Conservation (phyloP, 2,797 vertebrate species). For the Thalassophryne amazonica region DNA sequence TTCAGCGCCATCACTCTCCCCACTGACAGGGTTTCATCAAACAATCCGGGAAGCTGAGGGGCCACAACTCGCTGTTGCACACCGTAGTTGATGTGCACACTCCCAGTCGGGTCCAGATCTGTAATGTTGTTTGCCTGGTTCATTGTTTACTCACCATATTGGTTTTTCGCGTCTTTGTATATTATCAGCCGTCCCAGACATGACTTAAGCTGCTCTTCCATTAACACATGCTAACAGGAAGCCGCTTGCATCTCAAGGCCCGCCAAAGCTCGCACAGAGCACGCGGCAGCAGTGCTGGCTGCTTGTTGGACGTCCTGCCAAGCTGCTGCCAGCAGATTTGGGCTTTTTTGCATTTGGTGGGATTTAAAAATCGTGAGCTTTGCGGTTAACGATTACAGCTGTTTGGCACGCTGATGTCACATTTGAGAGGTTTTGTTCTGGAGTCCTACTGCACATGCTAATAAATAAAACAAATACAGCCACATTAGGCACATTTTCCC, state of each 20-base stretch:
- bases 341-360: conserved; percentile 29
- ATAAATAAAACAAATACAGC: conserved; percentile 16
- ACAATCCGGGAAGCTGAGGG: conserved; percentile 21
- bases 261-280: conserved; percentile 46
- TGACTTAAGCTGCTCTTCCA: conserved; percentile 64
- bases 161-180: conserved; percentile 39
- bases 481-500: background rate
- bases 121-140: background rate
- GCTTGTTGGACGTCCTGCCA: conserved; percentile 12
- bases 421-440: conserved; percentile 25
- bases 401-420: conserved; percentile 36
- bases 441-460: conserved; percentile 11
- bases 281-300: conserved; percentile 16
- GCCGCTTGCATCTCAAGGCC: conserved; percentile 28
- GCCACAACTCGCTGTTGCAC: conserved; percentile 1
- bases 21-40: conserved; percentile 26
- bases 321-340: conserved; percentile 49
- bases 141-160: conserved; percentile 41
- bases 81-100: background rate
- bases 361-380: conserved; percentile 41
- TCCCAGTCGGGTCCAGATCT: background rate
- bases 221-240: conserved; percentile 67
- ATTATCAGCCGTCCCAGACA: conserved; percentile 67
- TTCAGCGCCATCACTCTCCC: conserved; percentile 7
- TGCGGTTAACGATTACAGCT: conserved; percentile 39